Evolutionary conservation across 1,140 invertebrate species (phyloP).

Genomic region (Microplitis mediator): DNA sequence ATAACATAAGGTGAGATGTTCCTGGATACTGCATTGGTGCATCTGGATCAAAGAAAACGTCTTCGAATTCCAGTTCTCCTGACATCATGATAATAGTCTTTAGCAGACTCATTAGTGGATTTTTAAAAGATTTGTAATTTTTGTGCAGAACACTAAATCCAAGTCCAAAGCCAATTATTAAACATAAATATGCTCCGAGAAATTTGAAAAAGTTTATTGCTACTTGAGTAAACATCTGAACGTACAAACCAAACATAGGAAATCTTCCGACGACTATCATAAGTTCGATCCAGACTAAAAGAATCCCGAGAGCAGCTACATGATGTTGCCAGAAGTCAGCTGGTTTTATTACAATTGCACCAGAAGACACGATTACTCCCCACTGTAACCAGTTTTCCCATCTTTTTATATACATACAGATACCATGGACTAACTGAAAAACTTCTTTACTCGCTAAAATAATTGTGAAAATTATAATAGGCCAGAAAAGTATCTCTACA

Average conservation of each 20-base stretch:
- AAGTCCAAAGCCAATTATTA: conserved; percentile 78
- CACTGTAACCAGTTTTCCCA: conserved; percentile 87
- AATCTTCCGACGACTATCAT: conserved; percentile 85
- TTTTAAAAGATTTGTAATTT: conserved; percentile 73
- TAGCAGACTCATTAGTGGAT: conserved; percentile 68
- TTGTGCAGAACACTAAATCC: conserved; percentile 80
- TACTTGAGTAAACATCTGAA: conserved; percentile 85
- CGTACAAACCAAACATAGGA: conserved; percentile 82
- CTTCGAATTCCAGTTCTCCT: conserved; percentile 84
- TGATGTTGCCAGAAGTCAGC: conserved; percentile 75
- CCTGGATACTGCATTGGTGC: conserved; percentile 66
- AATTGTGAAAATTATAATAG: conserved; percentile 63
- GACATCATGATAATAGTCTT: conserved; percentile 91
- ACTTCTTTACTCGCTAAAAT: conserved; percentile 73
- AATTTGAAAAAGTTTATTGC: conserved; percentile 85
- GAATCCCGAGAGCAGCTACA: conserved; percentile 76
- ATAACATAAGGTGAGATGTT: conserved; percentile 77
- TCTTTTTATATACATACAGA: conserved; percentile 73
- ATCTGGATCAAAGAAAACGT: conserved; percentile 75
- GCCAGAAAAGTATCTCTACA: conserved; percentile 66
- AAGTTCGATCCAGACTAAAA: conserved; percentile 79
- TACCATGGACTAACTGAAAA: conserved; percentile 73
- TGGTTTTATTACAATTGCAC: conserved; percentile 56
- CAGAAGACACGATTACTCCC: conserved; percentile 75
- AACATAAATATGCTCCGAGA: conserved; percentile 77